These are phyloP conservation scores for Scaptodrosophila latifasciaeformis DNA, from an alignment of 2,888 invertebrate genomes.

Conservation along the genomic window DNA sequence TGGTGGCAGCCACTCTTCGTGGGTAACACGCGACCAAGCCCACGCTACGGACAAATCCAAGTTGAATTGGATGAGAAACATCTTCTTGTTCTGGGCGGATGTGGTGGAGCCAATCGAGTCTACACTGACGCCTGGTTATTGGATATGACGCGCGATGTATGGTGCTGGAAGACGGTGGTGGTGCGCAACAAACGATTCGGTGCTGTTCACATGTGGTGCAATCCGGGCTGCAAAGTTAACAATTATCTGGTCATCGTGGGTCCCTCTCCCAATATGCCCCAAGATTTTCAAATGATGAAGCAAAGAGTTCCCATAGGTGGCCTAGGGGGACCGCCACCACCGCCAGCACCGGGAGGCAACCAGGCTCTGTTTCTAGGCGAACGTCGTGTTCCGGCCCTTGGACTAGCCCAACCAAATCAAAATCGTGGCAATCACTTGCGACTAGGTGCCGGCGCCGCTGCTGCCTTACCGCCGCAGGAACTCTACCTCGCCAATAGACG, in stretches of 20 bases:
- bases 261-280: constrained; percentile 72
- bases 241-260: constrained; percentile 84
- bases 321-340: constrained; percentile 43
- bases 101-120: constrained; percentile 89
- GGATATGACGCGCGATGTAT: constrained; percentile 81
- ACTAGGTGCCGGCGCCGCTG: constrained; percentile 47
- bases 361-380: constrained; percentile 20
- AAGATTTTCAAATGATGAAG: constrained; percentile 75
- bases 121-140: constrained; percentile 95
- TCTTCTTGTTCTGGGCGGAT: constrained; percentile 89
- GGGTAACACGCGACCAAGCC: constrained; percentile 81
- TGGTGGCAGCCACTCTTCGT: constrained; percentile 86
- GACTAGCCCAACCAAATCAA: constrained; percentile 35
- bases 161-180: constrained; percentile 85
- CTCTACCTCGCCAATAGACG: constrained; percentile 69
- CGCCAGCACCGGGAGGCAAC: constrained; percentile 15
- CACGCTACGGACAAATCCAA: constrained; percentile 95
- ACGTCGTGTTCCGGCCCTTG: constrained; percentile 32
- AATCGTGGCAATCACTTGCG: constrained; percentile 44
- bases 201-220: constrained; percentile 93
- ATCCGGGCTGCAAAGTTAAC: constrained; percentile 88
- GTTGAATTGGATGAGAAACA: constrained; percentile 86
- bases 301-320: constrained; percentile 68
- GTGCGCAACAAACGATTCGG: constrained; percentile 87
- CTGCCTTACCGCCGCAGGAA: constrained; percentile 59